Evolutionary conservation across 2,888 invertebrate genomes (phyloP).

Genomic region (Alsophila aescularia): DNA sequence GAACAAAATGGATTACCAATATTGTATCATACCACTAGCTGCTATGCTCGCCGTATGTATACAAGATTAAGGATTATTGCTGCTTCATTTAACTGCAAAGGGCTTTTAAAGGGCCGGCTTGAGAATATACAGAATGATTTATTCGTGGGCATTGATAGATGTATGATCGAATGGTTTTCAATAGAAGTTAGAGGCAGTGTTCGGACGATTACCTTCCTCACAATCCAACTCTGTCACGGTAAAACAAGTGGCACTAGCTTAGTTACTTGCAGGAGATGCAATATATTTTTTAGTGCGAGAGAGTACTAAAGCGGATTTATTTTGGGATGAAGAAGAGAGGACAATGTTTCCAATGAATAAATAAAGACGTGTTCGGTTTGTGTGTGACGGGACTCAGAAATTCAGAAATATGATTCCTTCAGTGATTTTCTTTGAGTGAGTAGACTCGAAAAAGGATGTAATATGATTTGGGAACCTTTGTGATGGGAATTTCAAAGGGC

Average conservation of each 20-base stretch:
- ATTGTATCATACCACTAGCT: neutral
- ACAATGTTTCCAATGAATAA: slow-evolving; percentile 10
- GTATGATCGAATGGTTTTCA: slow-evolving; percentile 13
- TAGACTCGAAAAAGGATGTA: neutral
- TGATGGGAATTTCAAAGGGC: neutral
- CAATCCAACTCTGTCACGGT: neutral
- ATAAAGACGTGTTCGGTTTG: slow-evolving; percentile 6
- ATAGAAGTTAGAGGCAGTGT: slow-evolving; percentile 2
- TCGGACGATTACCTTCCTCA: neutral
- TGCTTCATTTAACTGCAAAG: slow-evolving; percentile 35
- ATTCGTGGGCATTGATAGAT: slow-evolving; percentile 18
- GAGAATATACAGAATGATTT: slow-evolving; percentile 29
- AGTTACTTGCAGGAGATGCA: neutral
- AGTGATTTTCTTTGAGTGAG: slow-evolving; percentile 15
- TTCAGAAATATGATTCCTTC: slow-evolving; percentile 10
- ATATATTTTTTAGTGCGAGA: neutral
- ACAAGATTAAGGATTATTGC: slow-evolving; percentile 30
- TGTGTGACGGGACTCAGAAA: slow-evolving; percentile 1
- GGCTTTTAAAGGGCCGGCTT: slow-evolving; percentile 24
- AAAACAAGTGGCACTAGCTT: neutral
- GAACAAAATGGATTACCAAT: too few species aligned
- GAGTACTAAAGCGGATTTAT: neutral
- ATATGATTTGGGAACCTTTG: slow-evolving; percentile 8
- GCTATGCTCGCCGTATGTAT: slow-evolving; percentile 19
- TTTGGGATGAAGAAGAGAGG: neutral